Evolutionary conservation across 2,888 invertebrate species (phyloP), one percentile per base, ranked within the genome.

Genomic region (Bombylius discolor): DNA sequence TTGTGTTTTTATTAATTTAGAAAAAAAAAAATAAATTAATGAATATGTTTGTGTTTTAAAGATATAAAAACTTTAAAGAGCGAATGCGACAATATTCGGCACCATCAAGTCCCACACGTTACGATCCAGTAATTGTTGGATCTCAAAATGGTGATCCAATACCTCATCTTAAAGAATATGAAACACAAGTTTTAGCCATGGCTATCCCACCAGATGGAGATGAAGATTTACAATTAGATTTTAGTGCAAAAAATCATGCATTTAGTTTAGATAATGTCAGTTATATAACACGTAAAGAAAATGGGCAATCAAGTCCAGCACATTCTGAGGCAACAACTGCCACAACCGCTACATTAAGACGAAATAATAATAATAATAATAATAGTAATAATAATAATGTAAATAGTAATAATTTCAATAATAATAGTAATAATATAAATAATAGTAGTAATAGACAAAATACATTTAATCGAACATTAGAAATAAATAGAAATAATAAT

Each of bases 101-200:
- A 6, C 85, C 86, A 0, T 70, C 76, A 14, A 79, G 77, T 52
- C 80, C 80, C 0, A 73, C 77, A 1, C 77, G 85, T 34, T 87
- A 87, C 67, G 87, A 88, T 69, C 84, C 85, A 0, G 81, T 81
- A 1, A 79, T 80, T 55, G 76, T 73, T 2, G 72, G 72, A 14
- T 71, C 72, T 3, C 74, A 72, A 70, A 69, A 74, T 65, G 72
- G 69, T 36, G 74, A 75, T 42, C 67, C 68, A 5, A 68, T 76
- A 62, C 62, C 78, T 34, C 89, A 89, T 66, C 79, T 93, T 49
- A 92, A 94, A 64, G 87, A 95, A 75, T 96, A 95, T 71, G 95
- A 96, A 75, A 95, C 94, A 0, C 95, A 95, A 80, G 81, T 93
- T 47, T 76, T 93, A 4, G 91, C 92, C 62, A 93, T 93, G 93